Evolutionary conservation across 1,140 invertebrate genomes (phyloP), one percentile per base, ranked within the genome.

Genomic region (Zaprionus davidi): DNA sequence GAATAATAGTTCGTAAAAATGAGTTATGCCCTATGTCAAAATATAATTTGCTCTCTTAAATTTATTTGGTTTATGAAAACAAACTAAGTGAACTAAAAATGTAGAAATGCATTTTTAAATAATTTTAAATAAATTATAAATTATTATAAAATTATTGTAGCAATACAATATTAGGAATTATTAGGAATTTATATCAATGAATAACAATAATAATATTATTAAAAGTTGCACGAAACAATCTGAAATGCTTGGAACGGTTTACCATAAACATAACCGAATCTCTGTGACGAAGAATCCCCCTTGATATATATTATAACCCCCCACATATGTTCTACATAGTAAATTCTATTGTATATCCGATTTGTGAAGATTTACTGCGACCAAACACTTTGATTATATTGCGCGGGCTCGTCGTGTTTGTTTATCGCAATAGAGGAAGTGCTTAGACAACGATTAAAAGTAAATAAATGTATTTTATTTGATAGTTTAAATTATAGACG

Each of bases 361-460:
- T 63, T 51, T 20, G 28, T 13, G n/a, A 51, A 72, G 72, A 83
- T 82, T 83, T 80, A 84, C 58, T 55, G 58, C 64, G 49, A 55
- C 49, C 76, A 78, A 78, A 55, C 76, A 78, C 76, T 73, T 78
- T 63, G 38, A 76, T 79, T 76, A 64, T 60, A 51, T 59, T 9
- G n/a, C n/a, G n/a, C 41, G 6, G 9, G 58, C 20, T 20, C 28
- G 24, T 17, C 28, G 28, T 22, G 7, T 34, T 81, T 84, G 64
- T 81, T 84, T 85, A 65, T 75, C 9, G 53, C 68, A 6, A n/a
- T 7, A 63, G 56, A 70, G 82, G 63, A 78, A 81, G 71, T 81
- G 55, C 78, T 78, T 78, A 51, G 12, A 20, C 60, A 60, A 34
- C 24, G 31, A 13, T 15, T 11, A 38, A 34, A 34, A 36, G 60